A percentile compares a stretch with the other conserved stretches of the same genome.
These are phyloP conservation scores for Gobio occitaniae DNA, from an alignment of 2,797 vertebrate species.

Conservation along the genomic window DNA sequence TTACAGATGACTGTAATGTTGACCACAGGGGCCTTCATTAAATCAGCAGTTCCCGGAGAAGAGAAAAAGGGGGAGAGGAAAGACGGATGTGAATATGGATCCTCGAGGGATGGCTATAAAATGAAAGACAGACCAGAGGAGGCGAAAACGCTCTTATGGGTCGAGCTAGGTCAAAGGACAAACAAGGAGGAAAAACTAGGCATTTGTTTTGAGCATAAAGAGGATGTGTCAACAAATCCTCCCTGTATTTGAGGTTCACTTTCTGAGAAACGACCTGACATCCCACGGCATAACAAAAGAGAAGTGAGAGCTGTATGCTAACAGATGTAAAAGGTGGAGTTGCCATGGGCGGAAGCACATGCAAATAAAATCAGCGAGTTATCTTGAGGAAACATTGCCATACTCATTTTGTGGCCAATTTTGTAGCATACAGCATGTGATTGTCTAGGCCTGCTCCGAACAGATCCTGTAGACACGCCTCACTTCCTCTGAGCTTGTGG, in stretches of 20 bases:
- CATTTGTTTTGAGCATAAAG: conserved; percentile 24
- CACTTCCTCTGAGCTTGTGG: conserved; percentile 52
- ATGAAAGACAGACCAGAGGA: conserved; percentile 34
- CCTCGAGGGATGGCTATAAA: conserved; percentile 51
- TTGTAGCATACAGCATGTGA: conserved; percentile 48
- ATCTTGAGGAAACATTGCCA: conserved; percentile 44
- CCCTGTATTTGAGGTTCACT: neutral
- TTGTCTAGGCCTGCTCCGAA: conserved; percentile 49
- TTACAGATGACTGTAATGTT: conserved; percentile 64
- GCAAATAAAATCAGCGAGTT: conserved; percentile 37
- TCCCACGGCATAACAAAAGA: conserved; percentile 15
- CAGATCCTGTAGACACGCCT: conserved; percentile 55
- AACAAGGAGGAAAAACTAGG: conserved; percentile 33
- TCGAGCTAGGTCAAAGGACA: conserved; percentile 39
- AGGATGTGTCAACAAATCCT: conserved; percentile 18
- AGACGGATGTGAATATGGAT: conserved; percentile 34
- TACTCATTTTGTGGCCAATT: conserved; percentile 31
- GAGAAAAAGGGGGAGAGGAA: conserved; percentile 56
- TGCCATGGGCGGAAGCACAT: conserved; percentile 24
- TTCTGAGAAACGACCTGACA: neutral
- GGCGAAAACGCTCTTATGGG: conserved; percentile 20
- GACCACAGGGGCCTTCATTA: conserved; percentile 74
- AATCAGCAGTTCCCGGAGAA: conserved; percentile 71
- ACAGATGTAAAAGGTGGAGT: conserved; percentile 39
- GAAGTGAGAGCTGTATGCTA: conserved; percentile 41